Evolutionary conservation across 2,113 vertebrate genomes (phyloP).

Genomic region (Tinamus guttatus): DNA sequence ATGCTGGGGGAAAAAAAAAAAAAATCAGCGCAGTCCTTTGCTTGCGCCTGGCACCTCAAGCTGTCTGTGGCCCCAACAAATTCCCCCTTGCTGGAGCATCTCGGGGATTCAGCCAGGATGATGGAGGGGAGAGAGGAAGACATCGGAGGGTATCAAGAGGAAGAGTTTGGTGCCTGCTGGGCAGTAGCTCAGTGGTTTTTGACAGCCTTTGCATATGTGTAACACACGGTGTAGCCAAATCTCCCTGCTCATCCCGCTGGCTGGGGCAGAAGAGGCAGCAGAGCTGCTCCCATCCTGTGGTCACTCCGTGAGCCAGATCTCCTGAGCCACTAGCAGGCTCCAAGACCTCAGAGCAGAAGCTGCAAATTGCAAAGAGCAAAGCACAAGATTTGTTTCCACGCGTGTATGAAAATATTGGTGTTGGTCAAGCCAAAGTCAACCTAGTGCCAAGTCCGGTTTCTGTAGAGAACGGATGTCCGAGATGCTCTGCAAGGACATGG

Average conservation of each 20-base stretch:
- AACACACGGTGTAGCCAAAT: no score
- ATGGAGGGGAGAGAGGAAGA: rapidly evolving
- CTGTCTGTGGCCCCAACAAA: background rate
- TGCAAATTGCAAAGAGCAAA: background rate
- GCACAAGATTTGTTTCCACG: rapidly evolving
- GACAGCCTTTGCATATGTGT: background rate
- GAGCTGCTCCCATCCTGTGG: background rate
- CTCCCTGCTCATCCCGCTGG: no score
- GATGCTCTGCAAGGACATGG: background rate
- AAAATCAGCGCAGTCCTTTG: rapidly evolving
- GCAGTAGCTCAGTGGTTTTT: no score
- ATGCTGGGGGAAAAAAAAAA: background rate
- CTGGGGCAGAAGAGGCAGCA: no score
- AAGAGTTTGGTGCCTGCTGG: background rate
- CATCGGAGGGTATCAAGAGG: rapidly evolving
- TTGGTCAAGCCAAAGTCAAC: background rate
- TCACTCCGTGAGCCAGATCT: background rate
- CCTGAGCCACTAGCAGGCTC: background rate
- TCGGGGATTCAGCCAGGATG: rapidly evolving
- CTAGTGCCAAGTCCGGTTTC: background rate
- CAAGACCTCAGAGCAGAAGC: background rate
- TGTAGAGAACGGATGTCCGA: background rate
- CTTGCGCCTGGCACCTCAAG: rapidly evolving
- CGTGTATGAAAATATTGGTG: background rate
- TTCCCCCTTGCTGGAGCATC: rapidly evolving